Conservation (phyloP, 2,113 vertebrate species). For the Hystrix brachyura region DNA sequence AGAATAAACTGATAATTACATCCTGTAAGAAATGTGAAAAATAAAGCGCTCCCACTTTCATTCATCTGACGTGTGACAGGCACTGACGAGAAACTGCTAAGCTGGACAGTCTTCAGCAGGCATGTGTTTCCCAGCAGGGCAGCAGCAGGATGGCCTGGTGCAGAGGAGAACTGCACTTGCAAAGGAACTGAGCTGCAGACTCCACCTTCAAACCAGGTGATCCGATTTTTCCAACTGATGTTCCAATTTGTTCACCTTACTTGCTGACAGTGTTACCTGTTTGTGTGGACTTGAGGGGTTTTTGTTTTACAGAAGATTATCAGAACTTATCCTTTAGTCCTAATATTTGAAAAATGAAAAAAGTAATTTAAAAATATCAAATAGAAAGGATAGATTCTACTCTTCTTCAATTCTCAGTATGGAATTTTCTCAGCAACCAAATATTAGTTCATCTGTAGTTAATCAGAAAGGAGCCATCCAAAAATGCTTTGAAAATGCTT, state of each 20-base stretch:
- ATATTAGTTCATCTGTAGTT: background rate
- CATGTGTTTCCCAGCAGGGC: background rate
- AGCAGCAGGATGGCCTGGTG: background rate
- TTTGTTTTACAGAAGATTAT: constrained; percentile 43
- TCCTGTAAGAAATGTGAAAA: constrained; percentile 39
- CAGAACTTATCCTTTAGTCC: constrained; percentile 48
- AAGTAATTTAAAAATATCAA: constrained; percentile 25
- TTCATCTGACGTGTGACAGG: background rate
- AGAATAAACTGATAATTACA: background rate
- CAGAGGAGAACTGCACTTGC: background rate
- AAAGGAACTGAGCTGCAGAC: background rate
- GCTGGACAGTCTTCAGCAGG: background rate
- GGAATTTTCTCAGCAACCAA: constrained; percentile 53
- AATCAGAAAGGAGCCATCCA: constrained; percentile 9
- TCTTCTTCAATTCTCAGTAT: constrained; percentile 28
- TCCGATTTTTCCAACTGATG: background rate
- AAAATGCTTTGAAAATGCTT: constrained; percentile 34
- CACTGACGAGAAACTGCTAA: background rate
- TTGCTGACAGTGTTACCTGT: constrained; percentile 44
- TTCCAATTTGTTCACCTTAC: background rate
- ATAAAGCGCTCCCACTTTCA: background rate
- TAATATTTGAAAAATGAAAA: constrained; percentile 57
- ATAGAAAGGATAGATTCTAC: constrained; percentile 25
- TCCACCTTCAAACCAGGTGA: constrained; percentile 34
- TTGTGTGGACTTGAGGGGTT: background rate